These are phyloP conservation scores for Epinephelus moara DNA, from an alignment of 2,113 vertebrate genomes.

Conservation along the genomic window DNA sequence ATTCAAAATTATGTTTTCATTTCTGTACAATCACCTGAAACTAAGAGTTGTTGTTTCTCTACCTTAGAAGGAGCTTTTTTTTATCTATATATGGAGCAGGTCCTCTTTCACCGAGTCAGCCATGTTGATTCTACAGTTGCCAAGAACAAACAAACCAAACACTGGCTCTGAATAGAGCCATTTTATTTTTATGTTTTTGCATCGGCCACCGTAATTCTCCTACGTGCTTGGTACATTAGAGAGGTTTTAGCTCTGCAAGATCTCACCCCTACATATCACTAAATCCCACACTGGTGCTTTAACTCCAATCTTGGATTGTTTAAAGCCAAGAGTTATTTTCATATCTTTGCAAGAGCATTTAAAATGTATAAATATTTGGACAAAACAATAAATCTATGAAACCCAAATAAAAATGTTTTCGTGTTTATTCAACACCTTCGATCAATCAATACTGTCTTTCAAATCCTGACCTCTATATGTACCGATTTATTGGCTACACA, in stretches of 20 bases:
- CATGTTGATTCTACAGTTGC: background rate
- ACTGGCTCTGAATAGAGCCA: too few species aligned
- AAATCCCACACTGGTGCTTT: background rate
- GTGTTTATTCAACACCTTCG: background rate
- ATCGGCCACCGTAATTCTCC: too few species aligned
- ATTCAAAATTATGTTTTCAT: too few species aligned
- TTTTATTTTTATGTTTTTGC: too few species aligned
- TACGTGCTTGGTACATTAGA: too few species aligned
- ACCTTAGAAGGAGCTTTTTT: too few species aligned
- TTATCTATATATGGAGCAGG: background rate
- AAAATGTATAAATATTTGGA: background rate
- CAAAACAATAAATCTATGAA: conserved; percentile 29
- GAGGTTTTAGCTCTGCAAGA: background rate
- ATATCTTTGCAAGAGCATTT: background rate
- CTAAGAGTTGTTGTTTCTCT: too few species aligned
- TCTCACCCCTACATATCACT: background rate
- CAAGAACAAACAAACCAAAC: background rate
- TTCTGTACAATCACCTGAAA: too few species aligned
- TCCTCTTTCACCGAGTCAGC: background rate
- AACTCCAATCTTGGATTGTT: background rate
- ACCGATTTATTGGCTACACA: too few species aligned
- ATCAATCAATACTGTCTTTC: background rate
- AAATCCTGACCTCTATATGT: background rate
- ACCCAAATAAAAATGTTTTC: background rate
- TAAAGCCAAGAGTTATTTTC: conserved; percentile 7